Evolutionary conservation across 2,888 invertebrate species (phyloP).

Genomic region (Polymixis lichenea): DNA sequence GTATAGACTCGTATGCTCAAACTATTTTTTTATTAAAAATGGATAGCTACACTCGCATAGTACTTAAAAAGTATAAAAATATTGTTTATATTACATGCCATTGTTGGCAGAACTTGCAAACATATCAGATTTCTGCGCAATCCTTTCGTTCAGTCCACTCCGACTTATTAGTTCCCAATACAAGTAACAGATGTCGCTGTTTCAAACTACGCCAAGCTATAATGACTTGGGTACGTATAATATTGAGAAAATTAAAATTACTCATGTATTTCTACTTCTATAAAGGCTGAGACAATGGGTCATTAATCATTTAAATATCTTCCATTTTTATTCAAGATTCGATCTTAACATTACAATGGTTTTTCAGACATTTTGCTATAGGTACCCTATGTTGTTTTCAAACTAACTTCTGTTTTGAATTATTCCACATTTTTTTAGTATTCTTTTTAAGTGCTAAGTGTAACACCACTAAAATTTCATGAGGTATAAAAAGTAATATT

Average conservation of each 20-base stretch:
- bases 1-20: background rate
- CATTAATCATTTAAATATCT: background rate
- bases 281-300: background rate
- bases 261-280: background rate
- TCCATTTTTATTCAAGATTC: background rate
- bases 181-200: conserved; percentile 39
- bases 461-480: too few species aligned
- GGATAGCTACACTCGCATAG: background rate
- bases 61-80: background rate
- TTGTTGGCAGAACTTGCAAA: background rate
- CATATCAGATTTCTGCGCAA: background rate
- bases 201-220: background rate
- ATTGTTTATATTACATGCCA: background rate
- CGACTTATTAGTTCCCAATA: conserved; percentile 12
- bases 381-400: background rate
- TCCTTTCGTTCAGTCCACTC: background rate
- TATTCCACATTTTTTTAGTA: background rate
- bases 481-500: background rate
- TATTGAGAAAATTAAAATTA: background rate
- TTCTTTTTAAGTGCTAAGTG: background rate
- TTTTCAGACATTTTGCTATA: background rate
- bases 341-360: too few species aligned
- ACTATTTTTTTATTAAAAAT: background rate
- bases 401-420: background rate
- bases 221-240: background rate